Evolutionary conservation across 2,888 invertebrate genomes (phyloP).

Genomic region (Andrena camellia): DNA sequence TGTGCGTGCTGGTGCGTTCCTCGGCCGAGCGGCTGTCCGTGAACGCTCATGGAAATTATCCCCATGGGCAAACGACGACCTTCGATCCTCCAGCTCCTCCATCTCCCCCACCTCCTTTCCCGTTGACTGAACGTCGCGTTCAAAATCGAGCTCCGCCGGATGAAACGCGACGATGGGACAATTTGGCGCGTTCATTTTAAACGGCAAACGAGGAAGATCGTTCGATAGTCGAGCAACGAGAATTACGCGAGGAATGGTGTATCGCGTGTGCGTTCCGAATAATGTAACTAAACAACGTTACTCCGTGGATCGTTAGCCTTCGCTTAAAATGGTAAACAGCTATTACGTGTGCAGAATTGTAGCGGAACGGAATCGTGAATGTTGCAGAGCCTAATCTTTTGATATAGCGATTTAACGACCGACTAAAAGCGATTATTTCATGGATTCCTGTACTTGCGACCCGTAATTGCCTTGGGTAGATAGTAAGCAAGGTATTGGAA

Average conservation of each 20-base stretch:
- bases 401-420: background rate
- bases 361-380: conserved; percentile 22
- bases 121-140: background rate
- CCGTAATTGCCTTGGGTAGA: background rate
- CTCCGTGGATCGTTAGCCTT: conserved; percentile 24
- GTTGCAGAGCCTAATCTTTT: background rate
- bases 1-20: conserved; percentile 33
- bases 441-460: background rate
- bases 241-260: background rate
- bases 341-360: background rate
- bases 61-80: conserved; percentile 68
- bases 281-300: conserved; percentile 17
- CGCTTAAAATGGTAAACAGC: conserved; percentile 22
- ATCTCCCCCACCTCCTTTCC: conserved; percentile 8
- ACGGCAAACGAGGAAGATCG: background rate
- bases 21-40: conserved; percentile 28
- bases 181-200: background rate
- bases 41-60: conserved; percentile 67
- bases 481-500: background rate
- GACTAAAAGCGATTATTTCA: conserved; percentile 4
- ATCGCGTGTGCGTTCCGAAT: conserved; percentile 7
- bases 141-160: background rate
- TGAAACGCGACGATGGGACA: background rate
- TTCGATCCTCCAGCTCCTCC: conserved; percentile 53
- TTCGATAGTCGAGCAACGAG: background rate